Evolutionary conservation across 2,888 invertebrate genomes (phyloP), one percentile per base, ranked within the genome.

Genomic region (Dicyrtoma fusca): DNA sequence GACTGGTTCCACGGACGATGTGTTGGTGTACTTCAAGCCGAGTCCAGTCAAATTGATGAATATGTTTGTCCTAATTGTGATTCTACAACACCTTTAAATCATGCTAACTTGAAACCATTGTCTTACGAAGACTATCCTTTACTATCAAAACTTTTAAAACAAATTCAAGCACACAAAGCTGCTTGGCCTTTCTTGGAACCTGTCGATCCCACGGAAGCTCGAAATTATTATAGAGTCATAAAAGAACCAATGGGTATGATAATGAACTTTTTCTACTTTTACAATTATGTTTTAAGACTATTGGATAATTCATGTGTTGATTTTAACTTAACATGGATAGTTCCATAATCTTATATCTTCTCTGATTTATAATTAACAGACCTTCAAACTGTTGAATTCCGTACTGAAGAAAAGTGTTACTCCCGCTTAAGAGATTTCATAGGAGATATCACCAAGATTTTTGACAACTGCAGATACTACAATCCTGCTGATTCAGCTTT

Each of bases 1-100:
- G 97, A 96, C 85, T 99, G 99, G 99, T 98, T 97, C 86, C 98
- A 98, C 84, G 97, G 97, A 8, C 88, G 94, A 72, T 98, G 98
- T 85, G 97, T 98, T 57, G 97, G 97, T 49, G 94, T 96, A 82
- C 85, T 95, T 64, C 95, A 94, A 82, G 92, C 93, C 2, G 95
- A 95, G 83, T 97, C 95, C 23, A 94, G 96, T 82, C 92, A 92
- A 81, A 94, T 97, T 80, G 97, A 96, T 82, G 95, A 95, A 81
- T 99, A 98, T 82, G 90, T 95, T 79, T 98, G 98, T 86, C 98
- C 98, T 0, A 92, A 92, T 83, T 98, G 98, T 85, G 93, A 95
- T 83, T 89, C 92, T 80, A 92, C 94, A 83, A 92, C 92, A 79
- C 90, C 91, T 17, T 91, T 94, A 21, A 95, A 95, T 86, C 90